Base-by-base conservation (phyloP, 2,797 vertebrate genomes). In the Crypturellus tataupa region DNA sequence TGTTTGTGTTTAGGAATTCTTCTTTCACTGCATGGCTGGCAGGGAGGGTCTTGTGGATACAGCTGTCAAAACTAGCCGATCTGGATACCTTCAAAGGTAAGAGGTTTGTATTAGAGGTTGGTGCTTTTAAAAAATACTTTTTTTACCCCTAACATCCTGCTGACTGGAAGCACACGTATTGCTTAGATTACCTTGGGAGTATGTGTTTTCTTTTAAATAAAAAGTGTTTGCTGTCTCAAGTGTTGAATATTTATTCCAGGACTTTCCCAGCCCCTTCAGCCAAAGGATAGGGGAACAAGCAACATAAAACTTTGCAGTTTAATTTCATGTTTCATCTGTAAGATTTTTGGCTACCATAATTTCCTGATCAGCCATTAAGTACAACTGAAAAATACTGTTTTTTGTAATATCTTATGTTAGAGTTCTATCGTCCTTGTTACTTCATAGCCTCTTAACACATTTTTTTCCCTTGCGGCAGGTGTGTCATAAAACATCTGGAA, bases 21-120 rank as follows among this genome's bases (percentile, higher is more conserved):
- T 99, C 98, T 99, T 99, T 89, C 99, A 99, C 92, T 99, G 99
- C 95, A 99, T 99, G 99, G 99, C 99, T 25, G 99, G 99, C 68
- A 98, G 99, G 93, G 99, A 99, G 94, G 99, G 99, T 29, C 98
- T 99, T 8, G 99, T 99, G 12, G 99, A 99, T 94, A 99, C 99
- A 1, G 99, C 99, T 42, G 99, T 99, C 73, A 99, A 99, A 97
- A 99, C 99, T 11, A 99, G 99, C 81, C 98, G 99, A 90, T 99
- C 99, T 5, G 99, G 99, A 51, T 99, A 99, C 95, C 98, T 99
- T 19, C 99, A 99, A 91, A 99, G 99, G 99, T 99, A 94, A 95
- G 93, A 58, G 40, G n/a, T 31, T 70, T 85, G 35, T 5, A 27
- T 27, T 56, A 27, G 40, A 80, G 23, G 1, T 19, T 27, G 35